phyloP scores from a whole-genome alignment of 2,888 invertebrate genomes.

The Rhynchonema sp. region DNA sequence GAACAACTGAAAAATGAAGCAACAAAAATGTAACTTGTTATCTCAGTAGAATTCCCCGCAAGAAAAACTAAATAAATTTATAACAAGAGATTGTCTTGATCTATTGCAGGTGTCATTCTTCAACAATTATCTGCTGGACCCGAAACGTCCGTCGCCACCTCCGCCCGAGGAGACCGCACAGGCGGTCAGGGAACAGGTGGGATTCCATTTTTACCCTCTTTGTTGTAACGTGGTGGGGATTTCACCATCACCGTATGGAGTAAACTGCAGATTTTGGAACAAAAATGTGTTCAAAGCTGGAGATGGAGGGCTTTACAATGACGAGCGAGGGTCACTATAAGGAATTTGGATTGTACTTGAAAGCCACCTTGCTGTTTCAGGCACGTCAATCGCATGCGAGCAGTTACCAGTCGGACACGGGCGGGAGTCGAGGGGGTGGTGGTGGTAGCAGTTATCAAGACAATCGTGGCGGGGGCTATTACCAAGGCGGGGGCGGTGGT shows the following conservation, averaged over 20 bases:
- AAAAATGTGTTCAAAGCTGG: no score
- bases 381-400: no score
- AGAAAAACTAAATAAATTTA: neutral
- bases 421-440: conserved; percentile 19
- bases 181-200: conserved; percentile 10
- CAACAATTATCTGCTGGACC: conserved; percentile 81
- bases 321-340: conserved; percentile 1
- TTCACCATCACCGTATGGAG: no score
- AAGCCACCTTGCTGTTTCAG: no score
- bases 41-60: no score
- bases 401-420: conserved; percentile 4
- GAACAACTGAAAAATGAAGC: no score
- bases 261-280: no score
- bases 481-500: neutral
- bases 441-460: conserved; percentile 18
- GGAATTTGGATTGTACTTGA: no score
- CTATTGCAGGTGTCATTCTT: conserved; percentile 75
- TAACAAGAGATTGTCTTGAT: conserved; percentile 6
- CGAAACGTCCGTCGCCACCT: conserved; percentile 59
- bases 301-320: conserved; percentile 1
- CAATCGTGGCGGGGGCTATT: neutral
- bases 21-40: no score
- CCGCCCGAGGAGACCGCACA: conserved; percentile 16
- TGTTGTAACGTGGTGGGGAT: no score
- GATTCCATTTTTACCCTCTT: neutral